Evolutionary conservation across 2,113 vertebrate genomes (phyloP).

Genomic region (Ondatra zibethicus): DNA sequence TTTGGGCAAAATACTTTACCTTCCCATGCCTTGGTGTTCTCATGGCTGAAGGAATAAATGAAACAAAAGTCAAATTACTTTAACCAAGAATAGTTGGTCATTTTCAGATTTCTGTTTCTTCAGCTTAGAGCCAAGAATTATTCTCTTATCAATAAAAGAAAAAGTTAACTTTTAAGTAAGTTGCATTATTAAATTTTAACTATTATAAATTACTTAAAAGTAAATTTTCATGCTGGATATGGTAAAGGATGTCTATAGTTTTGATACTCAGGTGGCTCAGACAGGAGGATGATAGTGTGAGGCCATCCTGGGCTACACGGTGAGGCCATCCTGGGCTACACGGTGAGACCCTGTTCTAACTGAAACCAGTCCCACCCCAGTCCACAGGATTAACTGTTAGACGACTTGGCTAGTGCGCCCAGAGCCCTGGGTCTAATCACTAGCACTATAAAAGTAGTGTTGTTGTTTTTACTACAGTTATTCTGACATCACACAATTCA

Average conservation of each 20-base stretch:
- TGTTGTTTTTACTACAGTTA: neutral
- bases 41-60: neutral
- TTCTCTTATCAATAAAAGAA: conserved; percentile 4
- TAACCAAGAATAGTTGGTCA: neutral
- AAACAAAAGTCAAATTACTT: conserved; percentile 3
- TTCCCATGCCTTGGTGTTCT: neutral
- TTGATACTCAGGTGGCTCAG: neutral
- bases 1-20: neutral
- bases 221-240: neutral
- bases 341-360: neutral
- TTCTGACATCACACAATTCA: neutral
- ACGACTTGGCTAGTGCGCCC: neutral
- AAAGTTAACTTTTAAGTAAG: neutral
- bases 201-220: neutral
- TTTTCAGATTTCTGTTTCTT: neutral
- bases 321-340: neutral
- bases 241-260: neutral
- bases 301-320: neutral
- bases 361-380: neutral
- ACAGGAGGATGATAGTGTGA: neutral
- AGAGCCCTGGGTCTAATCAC: neutral
- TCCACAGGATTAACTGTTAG: neutral
- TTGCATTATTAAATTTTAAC: neutral
- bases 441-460: neutral
- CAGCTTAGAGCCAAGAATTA: neutral